Evolutionary conservation across 2,888 invertebrate genomes (phyloP), one percentile per base, ranked within the genome.

Genomic region (Polyommatus icarus): DNA sequence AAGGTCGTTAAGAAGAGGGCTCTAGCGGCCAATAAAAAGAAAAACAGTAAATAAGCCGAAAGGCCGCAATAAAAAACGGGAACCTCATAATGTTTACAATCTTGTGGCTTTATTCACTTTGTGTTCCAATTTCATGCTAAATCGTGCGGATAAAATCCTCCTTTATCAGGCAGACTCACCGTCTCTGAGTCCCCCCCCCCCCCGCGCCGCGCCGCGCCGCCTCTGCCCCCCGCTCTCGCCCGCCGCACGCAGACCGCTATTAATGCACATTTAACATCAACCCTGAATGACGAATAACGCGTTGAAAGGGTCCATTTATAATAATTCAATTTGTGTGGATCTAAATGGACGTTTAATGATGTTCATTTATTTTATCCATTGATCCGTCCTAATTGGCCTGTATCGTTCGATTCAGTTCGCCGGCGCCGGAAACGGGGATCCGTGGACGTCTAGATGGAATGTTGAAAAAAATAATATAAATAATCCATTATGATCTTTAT

Each of bases 111-210:
- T 93, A 94, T 93, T 93, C 94, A 93, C 94, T 93, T 93, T 94
- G 94, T 93, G 90, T 93, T 93, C 92, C 93, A 94, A 94, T 94
- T 94, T 94, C 93, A 93, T 93, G 94, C 92, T 94, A 94, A 94
- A 94, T 93, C 91, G 91, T 91, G 91, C 91, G 92, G 91, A 91
- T 92, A 90, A 93, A 93, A 94, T 91, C 89, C 89, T 92, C 88
- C 87, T 93, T 92, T 92, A 93, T 92, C 92, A 90, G 86, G 90
- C 90, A 93, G 93, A 92, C 93, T 90, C 84, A 87, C 89, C 91
- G 93, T 92, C 92, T 90, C 91, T 90, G 80, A 82, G 84, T 80
- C 84, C 84, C 82, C 82, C 83, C 84, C 80, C 79, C 83, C 84
- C 83, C 83, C 79, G 78, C 78, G 78, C 78, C 79, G 50, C 81